Evolutionary conservation across 2,113 vertebrate species (phyloP).

Genomic region (Engraulis encrasicolus): DNA sequence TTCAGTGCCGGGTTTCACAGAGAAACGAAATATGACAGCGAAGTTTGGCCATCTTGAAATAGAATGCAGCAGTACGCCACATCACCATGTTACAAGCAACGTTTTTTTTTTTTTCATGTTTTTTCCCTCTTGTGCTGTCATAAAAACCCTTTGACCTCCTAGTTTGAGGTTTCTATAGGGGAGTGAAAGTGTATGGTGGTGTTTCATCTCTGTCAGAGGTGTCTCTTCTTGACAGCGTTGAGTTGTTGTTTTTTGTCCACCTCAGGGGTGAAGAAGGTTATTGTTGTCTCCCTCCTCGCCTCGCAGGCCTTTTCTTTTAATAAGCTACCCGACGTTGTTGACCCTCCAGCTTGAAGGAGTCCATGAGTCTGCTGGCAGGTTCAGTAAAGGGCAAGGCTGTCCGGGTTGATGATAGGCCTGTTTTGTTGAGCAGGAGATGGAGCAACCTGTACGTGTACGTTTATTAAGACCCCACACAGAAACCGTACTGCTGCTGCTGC

Average conservation of each 20-base stretch:
- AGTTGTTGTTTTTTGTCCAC: background rate
- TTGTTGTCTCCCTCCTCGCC: background rate
- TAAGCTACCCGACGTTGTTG: constrained; percentile 9
- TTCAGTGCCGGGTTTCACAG: background rate
- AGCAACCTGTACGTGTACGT: constrained; percentile 8
- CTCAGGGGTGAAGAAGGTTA: background rate
- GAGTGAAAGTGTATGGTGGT: background rate
- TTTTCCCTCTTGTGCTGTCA: background rate
- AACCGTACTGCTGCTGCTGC: too few relatives aligned
- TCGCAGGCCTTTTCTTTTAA: background rate
- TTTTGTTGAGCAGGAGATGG: background rate
- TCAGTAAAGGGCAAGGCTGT: constrained; percentile 34
- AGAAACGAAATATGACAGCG: background rate
- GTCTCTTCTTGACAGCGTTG: background rate
- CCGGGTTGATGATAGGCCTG: constrained; percentile 37
- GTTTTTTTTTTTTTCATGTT: background rate
- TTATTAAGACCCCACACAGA: constrained; percentile 40
- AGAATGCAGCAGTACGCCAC: background rate
- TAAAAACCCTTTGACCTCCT: constrained; percentile 1
- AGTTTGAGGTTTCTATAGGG: background rate
- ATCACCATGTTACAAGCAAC: background rate
- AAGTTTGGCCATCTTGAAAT: constrained; percentile 15
- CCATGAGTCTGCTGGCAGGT: constrained; percentile 25
- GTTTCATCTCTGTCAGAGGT: background rate
- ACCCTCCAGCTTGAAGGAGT: constrained; percentile 30